Evolutionary conservation across 2,888 invertebrate genomes (phyloP).

Genomic region (Pocota personata): DNA sequence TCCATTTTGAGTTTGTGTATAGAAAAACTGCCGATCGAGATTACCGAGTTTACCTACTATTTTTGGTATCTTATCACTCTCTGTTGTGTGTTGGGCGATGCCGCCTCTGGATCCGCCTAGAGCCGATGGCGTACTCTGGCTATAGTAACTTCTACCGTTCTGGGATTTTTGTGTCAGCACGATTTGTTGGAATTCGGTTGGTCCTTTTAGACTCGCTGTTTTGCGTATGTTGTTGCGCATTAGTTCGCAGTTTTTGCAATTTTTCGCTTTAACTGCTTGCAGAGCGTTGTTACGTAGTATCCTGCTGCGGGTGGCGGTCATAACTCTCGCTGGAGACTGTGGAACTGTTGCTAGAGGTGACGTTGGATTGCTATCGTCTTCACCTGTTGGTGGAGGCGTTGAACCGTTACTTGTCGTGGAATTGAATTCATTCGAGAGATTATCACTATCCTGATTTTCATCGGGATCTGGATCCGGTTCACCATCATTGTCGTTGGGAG

Average conservation of each 20-base stretch:
- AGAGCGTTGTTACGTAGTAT: slow-evolving; percentile 40
- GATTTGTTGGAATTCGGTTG: slow-evolving; percentile 76
- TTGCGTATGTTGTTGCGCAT: slow-evolving; percentile 77
- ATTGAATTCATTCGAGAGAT: slow-evolving; percentile 75
- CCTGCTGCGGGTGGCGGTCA: slow-evolving; percentile 56
- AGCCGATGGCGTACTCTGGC: slow-evolving; percentile 79
- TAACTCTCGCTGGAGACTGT: slow-evolving; percentile 39
- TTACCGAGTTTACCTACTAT: slow-evolving; percentile 82
- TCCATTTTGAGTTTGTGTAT: slow-evolving; percentile 75
- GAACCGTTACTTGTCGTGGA: slow-evolving; percentile 80
- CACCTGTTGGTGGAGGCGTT: slow-evolving; percentile 81
- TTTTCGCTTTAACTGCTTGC: slow-evolving; percentile 50
- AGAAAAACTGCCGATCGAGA: slow-evolving; percentile 76
- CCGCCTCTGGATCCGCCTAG: slow-evolving; percentile 76
- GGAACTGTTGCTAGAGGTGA: slow-evolving; percentile 76
- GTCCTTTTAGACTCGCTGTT: slow-evolving; percentile 79
- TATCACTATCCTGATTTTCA: slow-evolving; percentile 66
- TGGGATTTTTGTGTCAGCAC: slow-evolving; percentile 55
- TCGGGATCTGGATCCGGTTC: slow-evolving; percentile 76
- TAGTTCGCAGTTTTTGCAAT: slow-evolving; percentile 79
- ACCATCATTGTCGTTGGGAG: slow-evolving; percentile 72
- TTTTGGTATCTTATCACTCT: slow-evolving; percentile 83
- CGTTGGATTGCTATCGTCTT: slow-evolving; percentile 78
- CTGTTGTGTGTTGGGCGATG: slow-evolving; percentile 75
- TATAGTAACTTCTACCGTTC: slow-evolving; percentile 75